Evolutionary conservation across 64 coral and sea anemone genomes (phyloP).

Genomic region (Dendrophyllia cribrosa): DNA sequence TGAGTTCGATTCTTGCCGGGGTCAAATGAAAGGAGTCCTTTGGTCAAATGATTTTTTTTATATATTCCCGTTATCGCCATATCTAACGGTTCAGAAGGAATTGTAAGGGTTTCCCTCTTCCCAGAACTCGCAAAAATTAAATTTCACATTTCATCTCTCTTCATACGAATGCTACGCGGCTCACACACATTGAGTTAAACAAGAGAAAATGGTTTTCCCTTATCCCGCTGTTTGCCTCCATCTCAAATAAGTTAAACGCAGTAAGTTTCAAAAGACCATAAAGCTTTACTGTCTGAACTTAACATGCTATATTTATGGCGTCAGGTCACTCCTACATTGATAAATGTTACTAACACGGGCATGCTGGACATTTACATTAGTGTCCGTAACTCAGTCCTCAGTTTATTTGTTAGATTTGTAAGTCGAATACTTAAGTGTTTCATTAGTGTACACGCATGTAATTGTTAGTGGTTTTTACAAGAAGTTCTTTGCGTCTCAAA

Average conservation of each 20-base stretch:
- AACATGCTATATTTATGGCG: not conserved
- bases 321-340: not conserved
- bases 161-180: no score
- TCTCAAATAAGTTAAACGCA: not conserved
- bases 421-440: no score
- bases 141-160: no score
- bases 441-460: not conserved
- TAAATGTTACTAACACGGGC: not conserved
- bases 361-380: not conserved
- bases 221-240: not conserved
- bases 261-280: conserved; percentile 17
- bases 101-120: no score
- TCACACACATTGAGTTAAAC: no score
- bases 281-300: conserved; percentile 37
- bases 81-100: no score
- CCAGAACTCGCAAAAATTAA: no score
- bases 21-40: no score
- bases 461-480: not conserved
- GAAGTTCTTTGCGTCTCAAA: not conserved
- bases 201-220: no score
- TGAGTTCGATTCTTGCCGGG: no score
- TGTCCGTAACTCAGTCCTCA: not conserved
- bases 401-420: not conserved
- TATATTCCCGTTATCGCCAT: no score
- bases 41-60: no score